Conservation (phyloP, 2,888 invertebrate genomes). For the Auanema sp. region DNA sequence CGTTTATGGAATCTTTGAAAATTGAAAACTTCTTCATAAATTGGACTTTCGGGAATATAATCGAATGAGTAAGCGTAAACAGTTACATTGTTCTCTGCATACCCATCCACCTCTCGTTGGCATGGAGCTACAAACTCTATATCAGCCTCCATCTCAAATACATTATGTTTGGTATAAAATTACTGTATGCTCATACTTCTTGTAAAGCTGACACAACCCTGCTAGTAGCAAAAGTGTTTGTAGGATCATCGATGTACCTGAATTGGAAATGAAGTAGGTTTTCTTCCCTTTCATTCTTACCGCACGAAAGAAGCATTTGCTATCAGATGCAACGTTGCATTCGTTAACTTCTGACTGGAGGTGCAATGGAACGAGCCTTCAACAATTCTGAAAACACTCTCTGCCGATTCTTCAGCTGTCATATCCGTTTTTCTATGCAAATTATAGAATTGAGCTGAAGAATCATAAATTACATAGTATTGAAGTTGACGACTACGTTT, state of each 20-base stretch:
- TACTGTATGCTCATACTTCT: constrained; percentile 21
- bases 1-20: constrained; percentile 10
- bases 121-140: constrained; percentile 64
- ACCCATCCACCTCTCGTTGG: constrained; percentile 56
- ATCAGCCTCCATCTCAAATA: constrained; percentile 60
- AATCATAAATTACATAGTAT: neutral
- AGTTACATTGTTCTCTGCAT: constrained; percentile 45
- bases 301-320: constrained; percentile 60
- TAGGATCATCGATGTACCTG: constrained; percentile 48
- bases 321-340: constrained; percentile 58
- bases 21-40: constrained; percentile 56
- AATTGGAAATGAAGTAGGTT: constrained; percentile 2
- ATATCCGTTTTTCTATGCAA: constrained; percentile 50
- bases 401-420: constrained; percentile 43
- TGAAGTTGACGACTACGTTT: constrained; percentile 43
- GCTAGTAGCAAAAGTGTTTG: constrained; percentile 31
- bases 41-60: constrained; percentile 55
- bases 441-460: constrained; percentile 60
- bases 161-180: constrained; percentile 9
- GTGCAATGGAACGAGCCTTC: constrained; percentile 50
- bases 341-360: constrained; percentile 45
- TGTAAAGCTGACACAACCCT: constrained; percentile 44
- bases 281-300: constrained; percentile 22
- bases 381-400: constrained; percentile 54
- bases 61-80: constrained; percentile 63